Evolutionary conservation across 2,888 invertebrate species (phyloP), one percentile per base, ranked within the genome.

Genomic region (Ophion costatus): DNA sequence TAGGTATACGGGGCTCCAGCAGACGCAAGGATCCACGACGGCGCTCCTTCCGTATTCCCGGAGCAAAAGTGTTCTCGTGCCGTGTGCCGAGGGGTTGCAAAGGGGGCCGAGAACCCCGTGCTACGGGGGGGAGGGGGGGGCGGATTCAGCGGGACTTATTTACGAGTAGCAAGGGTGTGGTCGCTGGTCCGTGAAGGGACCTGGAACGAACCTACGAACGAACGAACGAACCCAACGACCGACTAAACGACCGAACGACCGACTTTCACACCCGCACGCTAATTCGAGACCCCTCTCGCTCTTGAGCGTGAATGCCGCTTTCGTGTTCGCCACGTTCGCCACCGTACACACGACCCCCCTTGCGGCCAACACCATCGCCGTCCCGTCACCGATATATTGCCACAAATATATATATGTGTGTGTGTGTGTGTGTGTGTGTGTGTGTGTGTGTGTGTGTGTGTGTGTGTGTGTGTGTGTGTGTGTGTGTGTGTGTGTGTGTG

Each of bases 231-330:
- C 64, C 84, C 78, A 78, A 74, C 64, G 59, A 80, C 67, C 80
- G 79, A 84, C 80, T 61, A 77, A 84, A 84, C 83, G 84, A 83
- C 83, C 83, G 83, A 83, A 83, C 83, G 83, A 84, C 82, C 84
- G 82, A 84, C 78, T 84, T 84, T 84, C 84, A 84, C 84, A 84
- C 84, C 84, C 84, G 84, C 84, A 84, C 83, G 84, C 84, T 84
- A 84, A 84, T 84, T 84, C 84, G 84, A 84, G 84, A 84, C 78
- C 84, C 84, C 83, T 67, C 83, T 77, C 73, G 78, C 66, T 33
- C 57, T n/a, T 67, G 42, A 77, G 81, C 81, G 84, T 69, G 77
- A 81, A 85, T 80, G 59, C 66, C 61, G 83, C 80, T 83, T 45
- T 66, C 83, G 79, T 83, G 71, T 61, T 45, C 82, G 75, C 57